Evolutionary conservation across 2,797 vertebrate species (phyloP).

Genomic region (Morelia viridis): DNA sequence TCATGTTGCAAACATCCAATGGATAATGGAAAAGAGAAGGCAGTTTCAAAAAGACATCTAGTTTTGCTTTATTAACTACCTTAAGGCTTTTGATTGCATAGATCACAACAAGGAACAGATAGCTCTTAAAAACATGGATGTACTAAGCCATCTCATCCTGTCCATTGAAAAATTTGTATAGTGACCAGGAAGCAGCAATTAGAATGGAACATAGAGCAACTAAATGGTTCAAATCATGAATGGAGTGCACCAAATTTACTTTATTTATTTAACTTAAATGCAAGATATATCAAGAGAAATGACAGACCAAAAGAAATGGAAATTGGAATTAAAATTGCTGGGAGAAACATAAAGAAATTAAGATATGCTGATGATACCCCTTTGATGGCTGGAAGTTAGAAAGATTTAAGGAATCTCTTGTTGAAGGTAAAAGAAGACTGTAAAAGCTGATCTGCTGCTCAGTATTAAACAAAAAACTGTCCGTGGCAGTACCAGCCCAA

Average conservation of each 20-base stretch:
- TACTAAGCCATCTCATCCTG: neutral
- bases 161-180: neutral
- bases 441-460: neutral
- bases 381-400: neutral
- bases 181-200: neutral
- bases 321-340: neutral
- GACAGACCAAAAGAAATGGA: neutral
- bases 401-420: neutral
- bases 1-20: neutral
- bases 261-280: neutral
- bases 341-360: neutral
- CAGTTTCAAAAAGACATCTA: neutral
- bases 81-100: neutral
- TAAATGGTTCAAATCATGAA: neutral
- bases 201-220: neutral
- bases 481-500: neutral
- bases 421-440: neutral
- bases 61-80: neutral
- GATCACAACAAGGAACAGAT: neutral
- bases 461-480: neutral
- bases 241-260: neutral
- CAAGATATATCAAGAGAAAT: neutral
- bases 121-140: neutral
- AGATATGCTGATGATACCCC: neutral
- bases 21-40: neutral